phyloP scores from a whole-genome alignment of 2,113 vertebrate genomes.

The Ellobius talpinus region DNA sequence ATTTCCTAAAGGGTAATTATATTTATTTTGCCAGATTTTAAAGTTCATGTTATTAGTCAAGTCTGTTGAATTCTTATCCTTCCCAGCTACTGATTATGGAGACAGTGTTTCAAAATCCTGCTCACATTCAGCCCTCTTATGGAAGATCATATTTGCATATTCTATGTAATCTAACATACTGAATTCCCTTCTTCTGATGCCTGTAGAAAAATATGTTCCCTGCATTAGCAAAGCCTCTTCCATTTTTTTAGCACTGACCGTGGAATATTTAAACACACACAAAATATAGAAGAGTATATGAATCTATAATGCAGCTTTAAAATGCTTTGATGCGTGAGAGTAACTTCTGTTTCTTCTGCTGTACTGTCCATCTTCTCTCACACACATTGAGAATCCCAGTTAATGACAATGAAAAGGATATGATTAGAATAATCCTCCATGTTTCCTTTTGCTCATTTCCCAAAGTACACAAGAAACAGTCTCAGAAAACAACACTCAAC shows the following conservation, averaged over 20 bases:
- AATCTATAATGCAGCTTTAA: not conserved
- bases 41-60: conserved; percentile 1
- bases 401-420: not conserved
- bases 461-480: not conserved
- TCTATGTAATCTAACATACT: not conserved
- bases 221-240: not conserved
- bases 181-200: not conserved
- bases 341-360: not conserved
- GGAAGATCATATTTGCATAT: not conserved
- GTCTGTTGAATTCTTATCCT: conserved; percentile 30
- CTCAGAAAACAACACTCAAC: not conserved
- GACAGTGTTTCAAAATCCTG: not conserved
- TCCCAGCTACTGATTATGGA: not conserved
- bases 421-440: not conserved
- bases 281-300: not conserved
- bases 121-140: not conserved
- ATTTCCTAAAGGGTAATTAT: not conserved
- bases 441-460: not conserved
- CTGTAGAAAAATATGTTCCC: not conserved
- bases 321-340: not conserved
- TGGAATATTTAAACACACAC: not conserved
- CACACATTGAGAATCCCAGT: not conserved
- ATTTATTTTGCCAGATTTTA: conserved; percentile 9
- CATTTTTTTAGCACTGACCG: not conserved
- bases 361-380: not conserved